These are phyloP conservation scores for Thecophora atra DNA, from an alignment of 2,888 invertebrate species.

Conservation along the genomic window DNA sequence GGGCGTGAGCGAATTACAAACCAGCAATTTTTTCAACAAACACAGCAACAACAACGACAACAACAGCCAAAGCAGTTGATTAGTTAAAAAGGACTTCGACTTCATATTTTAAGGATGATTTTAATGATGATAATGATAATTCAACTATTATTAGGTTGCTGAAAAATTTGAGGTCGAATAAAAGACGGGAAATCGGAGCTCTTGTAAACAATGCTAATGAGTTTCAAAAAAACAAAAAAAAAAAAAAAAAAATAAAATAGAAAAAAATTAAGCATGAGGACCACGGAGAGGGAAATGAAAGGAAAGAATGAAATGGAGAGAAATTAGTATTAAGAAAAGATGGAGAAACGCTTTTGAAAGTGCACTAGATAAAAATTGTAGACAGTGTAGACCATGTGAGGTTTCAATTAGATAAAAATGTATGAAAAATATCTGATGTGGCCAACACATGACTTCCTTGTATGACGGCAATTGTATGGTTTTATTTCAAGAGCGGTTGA, in stretches of 20 bases:
- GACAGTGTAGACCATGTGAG: no score
- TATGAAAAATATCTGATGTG: no score
- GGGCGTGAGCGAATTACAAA: neutral
- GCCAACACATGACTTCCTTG: no score
- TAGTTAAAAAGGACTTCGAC: slow-evolving; percentile 27
- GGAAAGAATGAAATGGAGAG: no score
- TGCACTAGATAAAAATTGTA: no score
- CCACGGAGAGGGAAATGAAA: no score
- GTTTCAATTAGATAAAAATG: no score
- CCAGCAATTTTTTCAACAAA: neutral
- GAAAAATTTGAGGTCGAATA: neutral
- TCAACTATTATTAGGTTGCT: neutral
- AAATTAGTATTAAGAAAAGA: no score
- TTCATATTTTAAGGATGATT: slow-evolving; percentile 21
- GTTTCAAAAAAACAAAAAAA: neutral
- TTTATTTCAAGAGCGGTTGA: no score
- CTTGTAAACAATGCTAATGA: neutral
- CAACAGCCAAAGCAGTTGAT: slow-evolving; percentile 20
- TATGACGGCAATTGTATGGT: no score
- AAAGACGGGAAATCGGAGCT: neutral
- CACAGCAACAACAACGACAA: neutral
- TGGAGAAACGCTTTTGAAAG: no score
- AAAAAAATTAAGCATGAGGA: no score
- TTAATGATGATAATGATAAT: neutral
- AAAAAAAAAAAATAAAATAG: neutral